These are phyloP conservation scores for Gasterosteus nipponicus DNA, from an alignment of 2,113 vertebrate genomes.

Conservation along the genomic window DNA sequence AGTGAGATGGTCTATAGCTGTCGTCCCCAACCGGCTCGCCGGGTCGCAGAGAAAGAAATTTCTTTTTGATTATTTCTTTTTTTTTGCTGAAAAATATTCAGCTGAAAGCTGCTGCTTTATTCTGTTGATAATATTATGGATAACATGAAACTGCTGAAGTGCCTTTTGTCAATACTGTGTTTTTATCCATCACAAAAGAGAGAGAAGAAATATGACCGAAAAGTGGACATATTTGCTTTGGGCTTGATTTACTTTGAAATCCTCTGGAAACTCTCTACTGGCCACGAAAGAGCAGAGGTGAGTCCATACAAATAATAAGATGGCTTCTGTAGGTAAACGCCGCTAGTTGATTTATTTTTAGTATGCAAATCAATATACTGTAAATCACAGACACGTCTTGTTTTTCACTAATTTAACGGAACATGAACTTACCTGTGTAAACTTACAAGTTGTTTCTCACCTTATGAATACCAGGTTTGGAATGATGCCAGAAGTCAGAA, in stretches of 20 bases:
- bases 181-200: conserved; percentile 18
- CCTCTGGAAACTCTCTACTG: conserved; percentile 58
- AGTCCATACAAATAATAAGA: conserved; percentile 21
- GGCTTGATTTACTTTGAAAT: conserved; percentile 89
- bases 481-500: background rate
- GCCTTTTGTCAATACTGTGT: conserved; percentile 1
- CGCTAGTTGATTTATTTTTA: background rate
- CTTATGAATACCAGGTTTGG: conserved; percentile 58
- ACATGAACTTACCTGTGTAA: background rate
- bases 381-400: background rate
- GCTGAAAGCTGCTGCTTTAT: background rate
- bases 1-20: conserved; percentile 1
- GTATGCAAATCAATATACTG: background rate
- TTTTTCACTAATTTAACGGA: background rate
- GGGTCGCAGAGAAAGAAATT: too few relatives aligned
- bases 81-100: background rate
- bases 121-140: background rate
- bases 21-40: too few relatives aligned
- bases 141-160: background rate
- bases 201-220: conserved; percentile 66
- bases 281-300: conserved; percentile 50
- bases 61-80: too few relatives aligned
- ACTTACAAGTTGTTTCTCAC: background rate
- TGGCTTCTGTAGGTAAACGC: background rate
- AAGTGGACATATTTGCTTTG: conserved; percentile 89